Evolutionary conservation across 2,888 invertebrate species (phyloP), one percentile per base, ranked within the genome.

Genomic region (Syrista parreyssii): DNA sequence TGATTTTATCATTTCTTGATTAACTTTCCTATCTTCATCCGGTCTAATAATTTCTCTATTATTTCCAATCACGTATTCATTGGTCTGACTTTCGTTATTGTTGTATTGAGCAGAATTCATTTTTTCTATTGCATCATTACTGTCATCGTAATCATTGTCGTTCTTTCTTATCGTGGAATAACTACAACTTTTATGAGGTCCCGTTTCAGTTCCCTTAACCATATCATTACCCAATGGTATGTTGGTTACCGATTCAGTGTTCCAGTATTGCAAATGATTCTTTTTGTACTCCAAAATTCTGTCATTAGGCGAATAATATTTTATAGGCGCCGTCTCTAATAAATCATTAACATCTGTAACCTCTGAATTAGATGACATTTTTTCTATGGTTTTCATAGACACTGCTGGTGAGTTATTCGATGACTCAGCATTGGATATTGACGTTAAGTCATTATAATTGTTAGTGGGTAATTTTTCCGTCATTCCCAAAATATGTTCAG

Each of bases 231-330:
- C 15, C 33, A 12, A 33, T 32, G 71, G 12, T 23, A 30, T 23
- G 31, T 6, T 71, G 71, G 33, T 30, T 23, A 2, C 30, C 11
- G 31, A 33, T 71, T 71, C 71, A 23, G 31, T 30, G 23, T 33
- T 55, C 31, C 23, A 55, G 55, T 55, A 0, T 55, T 23, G 55
- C 55, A 71, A 32, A 78, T 83, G 82, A 72, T 84, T 84, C 78
- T 86, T 86, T 36, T 82, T 80, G 68, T 88, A 87, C 6, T 86
- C 79, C 11, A 86, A 33, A 32, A 84, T 75, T 75, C 85, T 79
- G 78, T 84, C 84, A 4, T 79, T 77, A 1, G 84, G 86, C 0
- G 87, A 86, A 74, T 86, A 88, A 82, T 88, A 87, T 75, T 84
- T 84, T 32, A 81, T 88, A 3, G 88, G 85, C 23, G 72, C 35